Evolutionary conservation across 2,113 vertebrate genomes (phyloP).

Genomic region (Anarhynchus alexandrinus): DNA sequence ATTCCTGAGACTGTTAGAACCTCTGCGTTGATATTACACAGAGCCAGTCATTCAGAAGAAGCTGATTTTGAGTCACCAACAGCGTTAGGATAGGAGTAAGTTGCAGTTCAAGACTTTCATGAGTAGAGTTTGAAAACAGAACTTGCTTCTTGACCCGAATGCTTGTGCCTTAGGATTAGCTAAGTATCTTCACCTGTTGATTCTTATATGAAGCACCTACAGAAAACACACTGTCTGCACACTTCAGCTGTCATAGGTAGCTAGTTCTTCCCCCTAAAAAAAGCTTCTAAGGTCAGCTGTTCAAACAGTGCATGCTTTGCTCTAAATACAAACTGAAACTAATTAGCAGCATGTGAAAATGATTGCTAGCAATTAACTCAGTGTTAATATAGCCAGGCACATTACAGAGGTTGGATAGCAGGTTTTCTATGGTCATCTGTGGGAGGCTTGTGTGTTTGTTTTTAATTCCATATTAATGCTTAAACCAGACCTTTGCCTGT

Average conservation of each 20-base stretch:
- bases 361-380: not conserved
- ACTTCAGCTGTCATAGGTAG: not conserved
- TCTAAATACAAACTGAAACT: not conserved
- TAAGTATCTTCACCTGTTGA: not conserved
- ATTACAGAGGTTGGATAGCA: not conserved
- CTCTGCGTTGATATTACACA: not conserved
- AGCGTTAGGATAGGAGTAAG: not conserved
- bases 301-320: not conserved
- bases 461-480: not conserved
- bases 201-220: not conserved
- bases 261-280: not conserved
- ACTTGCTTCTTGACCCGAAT: not conserved
- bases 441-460: not conserved
- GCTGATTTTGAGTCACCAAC: not conserved
- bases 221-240: not conserved
- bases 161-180: not conserved
- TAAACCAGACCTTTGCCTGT: not conserved
- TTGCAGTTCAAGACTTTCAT: not conserved
- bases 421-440: not conserved
- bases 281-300: not conserved
- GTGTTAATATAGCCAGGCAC: not conserved
- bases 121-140: not conserved
- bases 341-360: constrained; percentile 2
- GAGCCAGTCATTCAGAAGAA: not conserved
- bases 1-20: not conserved